Conservation (phyloP, 2,113 vertebrate species). For the Thalassoma bifasciatum region DNA sequence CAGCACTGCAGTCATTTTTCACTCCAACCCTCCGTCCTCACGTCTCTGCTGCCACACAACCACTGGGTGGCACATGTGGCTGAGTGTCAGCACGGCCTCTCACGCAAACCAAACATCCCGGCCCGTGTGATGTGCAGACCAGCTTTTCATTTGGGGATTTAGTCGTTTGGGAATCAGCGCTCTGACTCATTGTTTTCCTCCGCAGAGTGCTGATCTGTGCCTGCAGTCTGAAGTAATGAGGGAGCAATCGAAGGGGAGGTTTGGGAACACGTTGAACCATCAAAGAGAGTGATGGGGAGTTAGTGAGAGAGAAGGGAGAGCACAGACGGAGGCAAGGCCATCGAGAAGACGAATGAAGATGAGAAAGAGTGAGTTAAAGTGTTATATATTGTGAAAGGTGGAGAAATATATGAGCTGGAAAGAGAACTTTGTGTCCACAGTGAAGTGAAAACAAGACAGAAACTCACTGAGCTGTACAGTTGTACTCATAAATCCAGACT, state of each 20-base stretch:
- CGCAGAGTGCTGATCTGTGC: neutral
- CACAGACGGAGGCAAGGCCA: neutral
- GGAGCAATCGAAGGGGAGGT: neutral
- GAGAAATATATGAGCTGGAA: too few relatives aligned
- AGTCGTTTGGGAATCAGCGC: constrained; percentile 41
- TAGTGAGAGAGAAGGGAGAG: neutral
- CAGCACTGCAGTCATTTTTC: constrained; percentile 32
- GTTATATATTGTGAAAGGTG: neutral
- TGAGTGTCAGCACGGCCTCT: constrained; percentile 53
- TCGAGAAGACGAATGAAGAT: neutral
- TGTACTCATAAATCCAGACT: too few relatives aligned
- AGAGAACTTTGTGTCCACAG: too few relatives aligned
- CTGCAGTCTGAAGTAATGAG: constrained; percentile 18
- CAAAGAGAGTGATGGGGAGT: constrained; percentile 11
- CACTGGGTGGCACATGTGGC: constrained; percentile 64
- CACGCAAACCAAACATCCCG: constrained; percentile 38
- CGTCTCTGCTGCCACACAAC: constrained; percentile 43
- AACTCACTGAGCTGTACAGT: too few relatives aligned
- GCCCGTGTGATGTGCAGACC: constrained; percentile 31
- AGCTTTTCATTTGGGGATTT: constrained; percentile 54
- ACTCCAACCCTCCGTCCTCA: constrained; percentile 9
- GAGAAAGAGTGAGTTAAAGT: constrained; percentile 1
- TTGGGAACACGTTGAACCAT: constrained; percentile 11
- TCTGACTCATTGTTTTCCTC: constrained; percentile 42
- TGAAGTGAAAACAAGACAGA: too few relatives aligned